phyloP scores from a whole-genome alignment of 2,113 vertebrate species.

The Ammospiza caudacuta region DNA sequence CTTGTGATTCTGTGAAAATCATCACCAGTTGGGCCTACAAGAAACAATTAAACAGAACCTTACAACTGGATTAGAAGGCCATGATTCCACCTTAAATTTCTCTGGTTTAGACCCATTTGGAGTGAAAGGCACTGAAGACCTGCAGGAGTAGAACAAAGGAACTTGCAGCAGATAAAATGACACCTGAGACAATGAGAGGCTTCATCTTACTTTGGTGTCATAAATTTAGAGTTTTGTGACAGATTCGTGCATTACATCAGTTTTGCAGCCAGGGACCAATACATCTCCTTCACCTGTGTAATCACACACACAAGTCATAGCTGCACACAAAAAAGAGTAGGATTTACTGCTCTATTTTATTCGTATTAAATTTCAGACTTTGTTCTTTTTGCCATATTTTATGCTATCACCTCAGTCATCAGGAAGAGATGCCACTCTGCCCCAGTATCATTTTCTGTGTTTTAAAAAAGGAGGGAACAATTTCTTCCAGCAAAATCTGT shows the following conservation, averaged over 20 bases:
- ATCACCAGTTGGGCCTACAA: background rate
- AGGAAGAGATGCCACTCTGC: background rate
- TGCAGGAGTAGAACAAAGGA: background rate
- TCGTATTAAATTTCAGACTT: background rate
- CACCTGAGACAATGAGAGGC: background rate
- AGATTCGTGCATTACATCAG: background rate
- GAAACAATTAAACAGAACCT: background rate
- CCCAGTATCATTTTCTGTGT: accelerated
- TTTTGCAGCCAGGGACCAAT: background rate
- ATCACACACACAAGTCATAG: background rate
- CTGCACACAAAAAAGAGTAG: background rate
- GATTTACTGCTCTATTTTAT: background rate
- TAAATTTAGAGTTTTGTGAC: background rate
- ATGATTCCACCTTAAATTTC: background rate
- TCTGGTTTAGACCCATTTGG: background rate
- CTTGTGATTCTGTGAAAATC: background rate
- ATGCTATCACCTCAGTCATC: background rate
- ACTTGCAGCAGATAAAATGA: background rate
- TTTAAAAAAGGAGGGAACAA: background rate
- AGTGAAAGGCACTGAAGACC: background rate
- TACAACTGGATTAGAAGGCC: background rate
- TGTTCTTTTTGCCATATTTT: background rate
- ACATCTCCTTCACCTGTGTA: background rate
- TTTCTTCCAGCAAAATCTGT: background rate
- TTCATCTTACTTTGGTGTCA: background rate